Evolutionary conservation across 2,888 invertebrate species (phyloP), one percentile per base, ranked within the genome.

Genomic region (Adelognathus sp.): DNA sequence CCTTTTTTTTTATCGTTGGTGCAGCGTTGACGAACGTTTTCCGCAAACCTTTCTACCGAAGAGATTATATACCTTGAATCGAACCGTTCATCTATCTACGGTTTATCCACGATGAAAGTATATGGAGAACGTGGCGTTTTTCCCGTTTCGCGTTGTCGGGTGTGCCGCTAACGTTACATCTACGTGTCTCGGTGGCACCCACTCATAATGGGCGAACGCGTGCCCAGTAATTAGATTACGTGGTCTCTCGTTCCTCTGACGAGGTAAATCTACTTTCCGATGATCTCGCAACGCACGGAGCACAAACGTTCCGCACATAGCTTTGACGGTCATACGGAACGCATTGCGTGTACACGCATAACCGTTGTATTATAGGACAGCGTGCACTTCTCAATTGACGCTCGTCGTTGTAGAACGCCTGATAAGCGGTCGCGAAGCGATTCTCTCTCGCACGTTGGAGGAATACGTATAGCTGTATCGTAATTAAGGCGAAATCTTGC

Each of bases 171-270:
- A 69, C 69, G 18, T 46, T 46, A 46, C 16, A 46, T 16, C 46
- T 46, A 3, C 21, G 46, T 9, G 16, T 7, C 18, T 16, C 16
- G 31, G 56, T 24, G 39, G 33, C 58, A 27, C 46, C 24, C 70
- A 44, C 46, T 21, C 66, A 54, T 75, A 75, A 79, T 75, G 70
- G 71, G 60, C 52, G 66, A 61, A 79, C 75, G 79, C 64, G 75
- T 64, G 60, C 70, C 61, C 66, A 36, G 79, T 79, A 79, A 79
- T 79, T 79, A 79, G 79, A 75, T 79, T 79, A 79, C 71, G 75
- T 71, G 63, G 63, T 44, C 61, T 44, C 76, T 39, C 67, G 60
- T 56, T 46, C 46, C 33, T 58, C 54, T 44, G 75, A 74, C 70
- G 61, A 70, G 79, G 71, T 75, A 75, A 75, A 79, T 75, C 54